phyloP scores from a whole-genome alignment of 30 jellyfish, hydroid and myxozoan species.

The Catostylus mosaicus region DNA sequence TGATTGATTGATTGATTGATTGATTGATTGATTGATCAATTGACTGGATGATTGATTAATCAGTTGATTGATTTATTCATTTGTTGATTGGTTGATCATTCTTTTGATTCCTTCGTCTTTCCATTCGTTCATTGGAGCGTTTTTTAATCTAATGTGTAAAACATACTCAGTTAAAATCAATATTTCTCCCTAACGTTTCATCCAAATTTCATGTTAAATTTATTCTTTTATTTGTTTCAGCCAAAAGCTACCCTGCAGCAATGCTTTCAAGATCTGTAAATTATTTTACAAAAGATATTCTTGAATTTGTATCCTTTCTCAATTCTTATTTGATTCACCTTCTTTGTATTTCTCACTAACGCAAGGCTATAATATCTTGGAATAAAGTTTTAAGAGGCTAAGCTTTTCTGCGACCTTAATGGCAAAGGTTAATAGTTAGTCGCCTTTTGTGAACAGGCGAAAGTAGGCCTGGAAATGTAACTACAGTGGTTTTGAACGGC shows the following conservation, averaged over 20 bases:
- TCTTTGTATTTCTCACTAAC: not conserved
- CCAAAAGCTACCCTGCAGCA: conserved; percentile 92
- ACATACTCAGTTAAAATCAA: no score
- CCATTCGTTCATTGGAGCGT: not conserved
- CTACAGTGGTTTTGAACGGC: no score
- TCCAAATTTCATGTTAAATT: no score
- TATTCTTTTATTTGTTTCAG: no score
- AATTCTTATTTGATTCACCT: no score
- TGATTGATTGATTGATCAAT: not conserved
- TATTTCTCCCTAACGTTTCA: no score
- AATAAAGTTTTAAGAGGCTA: no score
- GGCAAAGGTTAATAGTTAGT: not conserved
- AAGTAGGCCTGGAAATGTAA: no score
- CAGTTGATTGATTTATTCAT: not conserved
- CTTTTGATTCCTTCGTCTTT: not conserved
- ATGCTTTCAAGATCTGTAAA: conserved; percentile 94
- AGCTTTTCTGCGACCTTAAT: no score
- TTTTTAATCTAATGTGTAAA: no score
- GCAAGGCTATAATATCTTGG: no score
- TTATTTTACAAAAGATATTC: conserved; percentile 90
- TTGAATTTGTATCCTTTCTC: conserved; percentile 79
- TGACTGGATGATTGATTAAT: not conserved
- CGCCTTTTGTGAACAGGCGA: no score
- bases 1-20: conserved; percentile 9
- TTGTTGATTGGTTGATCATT: not conserved